These are phyloP conservation scores for Trichopria drosophilae DNA, from an alignment of 2,888 invertebrate genomes.

Conservation along the genomic window DNA sequence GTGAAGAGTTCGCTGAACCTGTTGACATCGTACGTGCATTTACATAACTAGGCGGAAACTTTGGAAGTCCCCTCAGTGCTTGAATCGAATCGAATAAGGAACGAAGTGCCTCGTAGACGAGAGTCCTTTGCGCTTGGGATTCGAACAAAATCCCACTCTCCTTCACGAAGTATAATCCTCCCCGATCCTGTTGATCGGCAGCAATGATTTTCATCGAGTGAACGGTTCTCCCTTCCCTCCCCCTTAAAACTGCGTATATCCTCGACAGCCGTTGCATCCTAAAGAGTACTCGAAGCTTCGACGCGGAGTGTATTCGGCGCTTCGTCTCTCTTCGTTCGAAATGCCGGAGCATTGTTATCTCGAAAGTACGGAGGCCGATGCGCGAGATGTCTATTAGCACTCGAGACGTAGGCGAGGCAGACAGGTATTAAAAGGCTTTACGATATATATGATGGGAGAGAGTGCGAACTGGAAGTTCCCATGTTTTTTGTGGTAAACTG, in stretches of 20 bases:
- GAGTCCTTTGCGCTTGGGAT: background rate
- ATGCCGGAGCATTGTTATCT: no score
- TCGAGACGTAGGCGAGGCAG: no score
- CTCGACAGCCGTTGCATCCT: constrained; percentile 5
- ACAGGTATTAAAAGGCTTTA: no score
- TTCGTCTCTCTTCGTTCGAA: no score
- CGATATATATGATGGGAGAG: no score
- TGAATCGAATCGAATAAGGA: constrained; percentile 8
- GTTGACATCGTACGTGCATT: constrained; percentile 22
- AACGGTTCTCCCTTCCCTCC: background rate
- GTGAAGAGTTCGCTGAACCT: constrained; percentile 24
- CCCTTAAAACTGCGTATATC: no score
- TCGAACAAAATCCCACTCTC: background rate
- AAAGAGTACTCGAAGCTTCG: constrained; percentile 16
- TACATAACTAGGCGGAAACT: constrained; percentile 17
- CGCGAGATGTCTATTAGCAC: no score
- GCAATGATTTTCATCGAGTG: constrained; percentile 18
- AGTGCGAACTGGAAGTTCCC: no score
- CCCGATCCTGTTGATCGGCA: constrained; percentile 20
- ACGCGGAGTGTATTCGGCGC: no score
- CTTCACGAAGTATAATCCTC: constrained; percentile 12
- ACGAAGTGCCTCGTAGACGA: constrained; percentile 21
- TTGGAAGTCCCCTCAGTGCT: constrained; percentile 6
- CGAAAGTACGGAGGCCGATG: no score
- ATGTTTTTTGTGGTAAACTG: no score